Evolutionary conservation across 2,113 vertebrate genomes (phyloP), one percentile per base, ranked within the genome.

Genomic region (Apteryx mantelli): DNA sequence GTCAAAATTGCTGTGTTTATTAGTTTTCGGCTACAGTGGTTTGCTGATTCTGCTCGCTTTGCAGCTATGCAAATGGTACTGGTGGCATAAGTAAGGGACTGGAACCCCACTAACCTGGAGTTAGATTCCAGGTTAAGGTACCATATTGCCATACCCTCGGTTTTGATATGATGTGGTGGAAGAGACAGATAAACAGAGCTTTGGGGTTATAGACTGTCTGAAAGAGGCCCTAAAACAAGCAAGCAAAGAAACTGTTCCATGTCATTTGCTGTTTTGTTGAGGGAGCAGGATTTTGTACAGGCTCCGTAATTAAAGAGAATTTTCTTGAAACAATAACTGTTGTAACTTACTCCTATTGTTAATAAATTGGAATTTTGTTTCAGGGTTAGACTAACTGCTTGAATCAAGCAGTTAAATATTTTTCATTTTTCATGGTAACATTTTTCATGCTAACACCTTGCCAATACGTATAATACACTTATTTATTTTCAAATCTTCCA

Each of bases 131-230:
- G 30, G 30, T 36, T 71, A 30, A 68, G 46, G 36, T 56, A 5
- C 42, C 13, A 3, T 5, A 9, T 40, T 84, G 56, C 16, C 16
- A 5, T 7, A 48, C 38, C 34, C 44, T 63, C 0, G 2, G 17
- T n/a, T 68, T 83, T 56, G 18, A 4, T 24, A 34, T 0, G 0
- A 6, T 3, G 1, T 44, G 34, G 55, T 25, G 10, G 30, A n/a
- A 63, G 74, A 74, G 40, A 53, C 42, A 50, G 25, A 22, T 1
- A 18, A 76, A 58, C 19, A 60, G 55, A 30, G 50, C 42, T 60
- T 77, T 77, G 56, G 34, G 16, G 8, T 71, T 89, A 21, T 34
- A 0, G 0, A 25, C 32, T 56, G 26, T 52, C 32, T 89, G 50
- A 86, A 77, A 60, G 56, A 77, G 34, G 11, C 76, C 19, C 26